Evolutionary conservation across 35 echinoderm and acorn worm genomes (phyloP).

Genomic region (Anneissia japonica): DNA sequence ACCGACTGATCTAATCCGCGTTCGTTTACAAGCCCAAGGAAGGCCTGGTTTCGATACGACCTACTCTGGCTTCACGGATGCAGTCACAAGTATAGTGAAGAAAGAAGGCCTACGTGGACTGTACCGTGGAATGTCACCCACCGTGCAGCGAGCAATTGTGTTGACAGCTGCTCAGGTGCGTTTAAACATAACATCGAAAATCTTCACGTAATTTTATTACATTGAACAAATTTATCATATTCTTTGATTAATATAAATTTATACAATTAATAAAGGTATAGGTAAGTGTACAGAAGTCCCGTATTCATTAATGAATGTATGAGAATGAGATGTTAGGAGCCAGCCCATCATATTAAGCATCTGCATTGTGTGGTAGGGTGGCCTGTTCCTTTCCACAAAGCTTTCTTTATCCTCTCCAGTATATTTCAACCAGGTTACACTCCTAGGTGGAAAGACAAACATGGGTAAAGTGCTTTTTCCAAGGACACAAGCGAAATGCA

Average conservation of each 20-base stretch:
- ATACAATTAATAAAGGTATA: neutral
- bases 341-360: too few species aligned
- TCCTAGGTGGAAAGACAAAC: too few species aligned
- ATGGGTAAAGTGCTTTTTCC: too few species aligned
- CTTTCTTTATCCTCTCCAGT: too few species aligned
- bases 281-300: too few species aligned
- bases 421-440: too few species aligned
- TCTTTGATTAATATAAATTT: neutral
- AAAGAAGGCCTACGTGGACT: slow-evolving; percentile 69
- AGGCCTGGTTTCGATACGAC: slow-evolving; percentile 11
- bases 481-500: too few species aligned
- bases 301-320: too few species aligned
- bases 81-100: slow-evolving; percentile 58
- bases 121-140: slow-evolving; percentile 86
- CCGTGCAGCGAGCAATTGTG: slow-evolving; percentile 84
- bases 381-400: too few species aligned
- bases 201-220: neutral
- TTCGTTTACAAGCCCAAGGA: slow-evolving; percentile 79
- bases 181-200: neutral
- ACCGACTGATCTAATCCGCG: slow-evolving; percentile 85
- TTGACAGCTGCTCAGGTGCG: slow-evolving; percentile 84
- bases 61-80: slow-evolving; percentile 72
- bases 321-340: too few species aligned
- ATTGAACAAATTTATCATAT: neutral
- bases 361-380: too few species aligned